These are phyloP conservation scores for Rutilus rutilus DNA, from an alignment of 2,113 vertebrate species.

Conservation along the genomic window DNA sequence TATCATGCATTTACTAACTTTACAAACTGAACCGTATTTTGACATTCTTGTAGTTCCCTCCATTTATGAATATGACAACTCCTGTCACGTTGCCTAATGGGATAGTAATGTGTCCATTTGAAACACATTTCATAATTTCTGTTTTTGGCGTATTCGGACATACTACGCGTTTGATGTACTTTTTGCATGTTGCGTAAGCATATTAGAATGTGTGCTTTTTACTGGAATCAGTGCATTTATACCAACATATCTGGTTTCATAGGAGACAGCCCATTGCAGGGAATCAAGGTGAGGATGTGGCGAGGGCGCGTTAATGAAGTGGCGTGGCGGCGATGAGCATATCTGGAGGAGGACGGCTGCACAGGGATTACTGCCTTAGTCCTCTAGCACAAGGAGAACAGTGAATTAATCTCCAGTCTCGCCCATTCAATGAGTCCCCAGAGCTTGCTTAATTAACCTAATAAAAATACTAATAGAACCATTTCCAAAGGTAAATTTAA, in stretches of 20 bases:
- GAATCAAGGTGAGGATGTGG: neutral
- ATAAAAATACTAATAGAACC: conserved; percentile 96
- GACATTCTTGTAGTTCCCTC: neutral
- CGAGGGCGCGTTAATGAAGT: conserved; percentile 59
- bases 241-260: neutral
- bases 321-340: conserved; percentile 33
- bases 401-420: conserved; percentile 74
- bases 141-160: neutral
- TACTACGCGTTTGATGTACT: neutral
- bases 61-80: neutral
- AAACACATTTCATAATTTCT: neutral
- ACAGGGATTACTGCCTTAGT: conserved; percentile 56
- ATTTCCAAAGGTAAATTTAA: conserved; percentile 96
- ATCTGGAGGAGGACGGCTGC: conserved; percentile 53
- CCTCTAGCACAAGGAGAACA: conserved; percentile 60
- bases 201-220: neutral
- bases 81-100: neutral
- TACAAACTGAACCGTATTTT: no score
- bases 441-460: conserved; percentile 93
- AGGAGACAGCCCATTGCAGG: neutral
- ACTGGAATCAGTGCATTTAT: neutral
- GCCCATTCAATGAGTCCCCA: conserved; percentile 87
- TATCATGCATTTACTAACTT: no score
- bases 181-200: neutral
- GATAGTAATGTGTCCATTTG: neutral